Conservation (phyloP, 1,140 invertebrate genomes). For the Riptortus pedestris region DNA sequence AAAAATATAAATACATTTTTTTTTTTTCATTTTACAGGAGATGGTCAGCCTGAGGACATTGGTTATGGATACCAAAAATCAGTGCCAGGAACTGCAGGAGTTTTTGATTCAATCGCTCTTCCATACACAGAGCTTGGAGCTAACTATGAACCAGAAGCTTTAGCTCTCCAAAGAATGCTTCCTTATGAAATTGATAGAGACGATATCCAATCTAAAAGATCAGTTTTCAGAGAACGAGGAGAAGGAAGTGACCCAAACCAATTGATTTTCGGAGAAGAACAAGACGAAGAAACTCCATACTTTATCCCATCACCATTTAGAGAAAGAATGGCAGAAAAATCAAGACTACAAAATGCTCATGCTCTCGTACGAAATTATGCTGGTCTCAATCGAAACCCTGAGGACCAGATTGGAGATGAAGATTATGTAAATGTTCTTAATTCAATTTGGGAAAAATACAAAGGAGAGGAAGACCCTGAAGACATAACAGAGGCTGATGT, state of each 20-base stretch:
- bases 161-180: slow-evolving; percentile 25
- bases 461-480: slow-evolving; percentile 27
- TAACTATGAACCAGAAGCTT: neutral
- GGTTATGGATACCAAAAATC: slow-evolving; percentile 34
- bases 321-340: slow-evolving; percentile 26
- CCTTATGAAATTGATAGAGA: slow-evolving; percentile 23
- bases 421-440: slow-evolving; percentile 29
- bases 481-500: slow-evolving; percentile 27
- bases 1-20: too few species aligned
- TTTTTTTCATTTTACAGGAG: slow-evolving; percentile 26
- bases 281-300: slow-evolving; percentile 19
- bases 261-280: slow-evolving; percentile 20
- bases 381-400: slow-evolving; percentile 23
- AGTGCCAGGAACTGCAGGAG: slow-evolving; percentile 21
- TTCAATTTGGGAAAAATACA: slow-evolving; percentile 31
- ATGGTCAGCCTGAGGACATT: slow-evolving; percentile 34
- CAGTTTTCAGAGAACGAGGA: slow-evolving; percentile 32
- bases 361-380: slow-evolving; percentile 27
- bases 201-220: slow-evolving; percentile 18
- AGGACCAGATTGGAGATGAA: slow-evolving; percentile 22
- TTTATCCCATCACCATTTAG: slow-evolving; percentile 30
- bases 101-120: slow-evolving; percentile 26
- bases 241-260: slow-evolving; percentile 26
- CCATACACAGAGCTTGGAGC: slow-evolving; percentile 20
- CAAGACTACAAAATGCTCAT: slow-evolving; percentile 23